Percentiles rank a stretch among this genome's conserved stretches.
These are phyloP conservation scores for Gymnorhina tibicen DNA, from an alignment of 2,113 vertebrate genomes.

Conservation along the genomic window DNA sequence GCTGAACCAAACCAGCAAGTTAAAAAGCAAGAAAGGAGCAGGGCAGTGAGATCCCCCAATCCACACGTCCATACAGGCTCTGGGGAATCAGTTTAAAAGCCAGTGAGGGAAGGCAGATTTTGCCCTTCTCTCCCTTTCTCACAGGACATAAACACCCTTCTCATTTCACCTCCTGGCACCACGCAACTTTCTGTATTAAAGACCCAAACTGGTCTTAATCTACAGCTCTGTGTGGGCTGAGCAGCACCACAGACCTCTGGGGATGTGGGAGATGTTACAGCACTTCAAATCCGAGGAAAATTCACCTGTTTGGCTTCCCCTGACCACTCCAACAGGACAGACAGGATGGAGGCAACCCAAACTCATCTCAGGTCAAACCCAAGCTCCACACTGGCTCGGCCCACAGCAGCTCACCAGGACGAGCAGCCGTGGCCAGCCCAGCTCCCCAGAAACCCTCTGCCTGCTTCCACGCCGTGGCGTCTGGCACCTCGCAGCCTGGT, in stretches of 20 bases:
- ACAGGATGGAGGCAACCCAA: background rate
- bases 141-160: background rate
- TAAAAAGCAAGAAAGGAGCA: background rate
- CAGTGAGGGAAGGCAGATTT: background rate
- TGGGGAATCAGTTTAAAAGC: background rate
- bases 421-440: accelerated
- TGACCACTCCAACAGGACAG: background rate
- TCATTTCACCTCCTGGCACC: background rate
- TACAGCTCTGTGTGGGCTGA: background rate
- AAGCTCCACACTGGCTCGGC: background rate
- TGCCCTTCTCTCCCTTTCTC: background rate
- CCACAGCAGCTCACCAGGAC: background rate
- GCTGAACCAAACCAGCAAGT: background rate
- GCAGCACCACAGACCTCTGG: background rate
- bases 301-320: background rate
- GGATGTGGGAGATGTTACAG: accelerated
- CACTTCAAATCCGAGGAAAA: background rate
- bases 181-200: background rate
- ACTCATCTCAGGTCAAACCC: accelerated
- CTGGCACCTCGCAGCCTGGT: background rate
- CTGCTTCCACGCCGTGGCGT: accelerated
- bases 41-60: background rate
- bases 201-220: background rate
- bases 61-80: accelerated
- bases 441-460: background rate